Evolutionary conservation across 2,113 vertebrate species (phyloP).

Genomic region (Pedetes capensis): DNA sequence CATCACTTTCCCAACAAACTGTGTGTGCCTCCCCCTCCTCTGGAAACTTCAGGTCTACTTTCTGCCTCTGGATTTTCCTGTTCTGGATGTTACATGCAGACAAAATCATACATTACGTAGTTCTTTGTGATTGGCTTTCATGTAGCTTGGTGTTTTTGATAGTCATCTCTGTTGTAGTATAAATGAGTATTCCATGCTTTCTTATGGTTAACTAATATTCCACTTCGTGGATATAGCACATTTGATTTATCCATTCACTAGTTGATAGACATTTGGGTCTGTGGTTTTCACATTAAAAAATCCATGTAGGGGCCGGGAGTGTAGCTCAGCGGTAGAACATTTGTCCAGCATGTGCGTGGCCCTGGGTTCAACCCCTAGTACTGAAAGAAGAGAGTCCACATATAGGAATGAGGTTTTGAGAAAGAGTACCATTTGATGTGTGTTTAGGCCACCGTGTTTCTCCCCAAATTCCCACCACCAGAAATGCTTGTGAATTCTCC

Average conservation of each 20-base stretch:
- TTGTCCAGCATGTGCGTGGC: no score
- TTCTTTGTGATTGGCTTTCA: background rate
- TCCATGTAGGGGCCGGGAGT: no score
- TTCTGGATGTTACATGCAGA: background rate
- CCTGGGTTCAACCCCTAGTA: no score
- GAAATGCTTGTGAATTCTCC: background rate
- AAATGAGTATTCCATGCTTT: background rate
- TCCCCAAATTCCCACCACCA: background rate
- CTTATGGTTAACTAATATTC: background rate
- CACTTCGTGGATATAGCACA: fast-evolving
- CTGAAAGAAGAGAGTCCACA: no score
- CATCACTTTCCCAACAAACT: background rate
- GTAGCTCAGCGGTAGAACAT: no score
- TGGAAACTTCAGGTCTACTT: background rate
- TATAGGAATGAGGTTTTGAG: background rate
- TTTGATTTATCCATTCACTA: background rate
- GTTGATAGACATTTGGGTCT: background rate
- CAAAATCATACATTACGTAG: background rate
- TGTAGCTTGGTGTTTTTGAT: background rate
- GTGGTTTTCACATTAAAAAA: background rate
- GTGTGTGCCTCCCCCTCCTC: background rate
- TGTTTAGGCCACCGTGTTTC: background rate
- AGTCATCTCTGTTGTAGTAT: background rate
- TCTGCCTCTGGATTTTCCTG: background rate
- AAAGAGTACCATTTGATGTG: background rate